These are phyloP conservation scores for Melanaphis sacchari DNA, from an alignment of 1,140 invertebrate species.

Conservation along the genomic window DNA sequence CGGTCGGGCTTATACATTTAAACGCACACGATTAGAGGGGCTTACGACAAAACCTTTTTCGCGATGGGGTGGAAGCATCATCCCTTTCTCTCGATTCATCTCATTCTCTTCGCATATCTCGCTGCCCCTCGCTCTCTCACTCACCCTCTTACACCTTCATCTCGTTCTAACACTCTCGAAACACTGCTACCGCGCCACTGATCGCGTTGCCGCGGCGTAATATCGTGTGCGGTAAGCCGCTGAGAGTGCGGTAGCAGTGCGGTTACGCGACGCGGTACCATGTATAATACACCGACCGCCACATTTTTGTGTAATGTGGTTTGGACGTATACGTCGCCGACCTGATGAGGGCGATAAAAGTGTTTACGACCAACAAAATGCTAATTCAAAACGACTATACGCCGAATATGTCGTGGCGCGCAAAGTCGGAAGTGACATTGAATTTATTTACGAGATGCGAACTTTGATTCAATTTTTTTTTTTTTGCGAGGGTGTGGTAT, in stretches of 20 bases:
- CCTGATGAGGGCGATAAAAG: neutral
- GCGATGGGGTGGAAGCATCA: neutral
- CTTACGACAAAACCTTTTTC: constrained; percentile 14
- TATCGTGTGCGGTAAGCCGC: neutral
- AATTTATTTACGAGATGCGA: neutral
- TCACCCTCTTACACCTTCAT: neutral
- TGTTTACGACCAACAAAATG: neutral
- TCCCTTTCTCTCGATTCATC: neutral
- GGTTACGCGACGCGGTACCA: neutral
- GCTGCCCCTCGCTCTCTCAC: neutral
- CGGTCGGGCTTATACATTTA: neutral
- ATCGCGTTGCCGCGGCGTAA: neutral
- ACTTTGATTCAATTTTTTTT: neutral
- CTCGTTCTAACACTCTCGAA: neutral
- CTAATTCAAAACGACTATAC: neutral
- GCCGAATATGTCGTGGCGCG: too few species aligned
- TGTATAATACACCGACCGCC: neutral
- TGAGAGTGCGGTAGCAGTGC: neutral
- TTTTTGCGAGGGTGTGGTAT: neutral
- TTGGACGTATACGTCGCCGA: neutral
- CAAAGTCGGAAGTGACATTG: neutral
- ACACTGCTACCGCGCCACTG: neutral
- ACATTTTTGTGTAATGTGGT: too few species aligned
- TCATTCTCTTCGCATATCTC: neutral
- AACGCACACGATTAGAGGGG: constrained; percentile 16